A percentile compares a stretch with the other conserved stretches of the same genome.
These are phyloP conservation scores for Polymixis flavicincta DNA, from an alignment of 2,888 invertebrate species.

Conservation along the genomic window DNA sequence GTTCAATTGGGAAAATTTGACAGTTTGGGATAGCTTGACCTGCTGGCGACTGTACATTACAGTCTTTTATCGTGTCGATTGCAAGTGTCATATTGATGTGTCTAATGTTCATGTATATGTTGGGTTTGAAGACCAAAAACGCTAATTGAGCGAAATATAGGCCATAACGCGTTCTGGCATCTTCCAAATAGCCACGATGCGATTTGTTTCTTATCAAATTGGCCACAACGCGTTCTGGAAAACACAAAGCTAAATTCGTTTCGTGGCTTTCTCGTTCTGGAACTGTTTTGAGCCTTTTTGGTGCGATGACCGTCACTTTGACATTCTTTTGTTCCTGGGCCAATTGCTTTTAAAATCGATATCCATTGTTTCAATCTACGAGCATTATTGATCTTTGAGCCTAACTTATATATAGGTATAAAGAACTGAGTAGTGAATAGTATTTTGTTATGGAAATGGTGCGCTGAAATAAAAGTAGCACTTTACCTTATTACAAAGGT, in stretches of 20 bases:
- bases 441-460: background rate
- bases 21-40: no score
- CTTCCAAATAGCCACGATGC: background rate
- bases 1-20: no score
- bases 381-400: background rate
- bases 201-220: background rate
- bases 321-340: no score
- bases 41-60: no score
- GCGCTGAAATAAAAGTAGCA: constrained; percentile 1
- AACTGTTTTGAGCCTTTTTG: background rate
- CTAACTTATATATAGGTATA: background rate
- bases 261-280: background rate
- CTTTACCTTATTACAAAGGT: background rate
- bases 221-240: background rate
- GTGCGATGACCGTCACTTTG: background rate
- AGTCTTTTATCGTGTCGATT: background rate
- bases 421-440: background rate
- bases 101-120: background rate
- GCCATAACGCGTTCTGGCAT: background rate
- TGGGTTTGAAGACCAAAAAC: background rate
- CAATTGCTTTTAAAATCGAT: background rate
- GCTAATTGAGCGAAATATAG: background rate
- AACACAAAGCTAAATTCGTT: background rate
- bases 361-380: background rate
- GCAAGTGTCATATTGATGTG: background rate